A percentile compares a stretch with the other conserved stretches of the same genome.
Evolutionary conservation across 2,797 vertebrate genomes (phyloP).

Genomic region (Tamandua tetradactyla): DNA sequence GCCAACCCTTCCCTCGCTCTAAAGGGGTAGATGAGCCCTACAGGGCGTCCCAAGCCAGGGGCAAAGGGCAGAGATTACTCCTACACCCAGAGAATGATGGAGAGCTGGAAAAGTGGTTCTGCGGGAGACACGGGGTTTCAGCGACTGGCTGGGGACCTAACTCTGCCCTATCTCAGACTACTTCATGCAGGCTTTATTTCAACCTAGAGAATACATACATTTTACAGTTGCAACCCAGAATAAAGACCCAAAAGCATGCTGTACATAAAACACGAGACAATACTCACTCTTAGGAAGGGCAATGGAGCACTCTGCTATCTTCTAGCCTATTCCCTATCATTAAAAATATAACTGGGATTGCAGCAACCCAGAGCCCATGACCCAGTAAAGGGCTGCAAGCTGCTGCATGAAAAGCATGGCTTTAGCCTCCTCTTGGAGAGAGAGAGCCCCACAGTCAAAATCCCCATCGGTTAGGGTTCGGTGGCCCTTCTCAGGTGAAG

Average conservation of each 20-base stretch:
- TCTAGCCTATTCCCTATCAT: not conserved
- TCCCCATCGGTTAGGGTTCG: not conserved
- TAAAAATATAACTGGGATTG: not conserved
- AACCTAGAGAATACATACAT: not conserved
- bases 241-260: not conserved
- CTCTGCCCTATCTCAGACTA: not conserved
- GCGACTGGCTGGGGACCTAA: not conserved
- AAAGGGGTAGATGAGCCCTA: rapidly evolving
- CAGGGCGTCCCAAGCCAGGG: too few species aligned
- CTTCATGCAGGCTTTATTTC: not conserved
- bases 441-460: not conserved
- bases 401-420: not conserved
- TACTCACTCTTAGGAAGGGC: too few species aligned
- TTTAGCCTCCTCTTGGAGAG: not conserved
- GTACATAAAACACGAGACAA: too few species aligned
- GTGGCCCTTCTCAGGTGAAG: not conserved
- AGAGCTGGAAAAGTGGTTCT: not conserved
- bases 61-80: not conserved
- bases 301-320: not conserved
- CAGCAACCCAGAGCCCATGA: not conserved
- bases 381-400: not conserved
- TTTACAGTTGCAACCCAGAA: too few species aligned
- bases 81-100: too few species aligned
- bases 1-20: rapidly evolving
- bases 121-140: not conserved